Conservation (phyloP, 2,113 vertebrate genomes). For the Diphyllodes magnificus region DNA sequence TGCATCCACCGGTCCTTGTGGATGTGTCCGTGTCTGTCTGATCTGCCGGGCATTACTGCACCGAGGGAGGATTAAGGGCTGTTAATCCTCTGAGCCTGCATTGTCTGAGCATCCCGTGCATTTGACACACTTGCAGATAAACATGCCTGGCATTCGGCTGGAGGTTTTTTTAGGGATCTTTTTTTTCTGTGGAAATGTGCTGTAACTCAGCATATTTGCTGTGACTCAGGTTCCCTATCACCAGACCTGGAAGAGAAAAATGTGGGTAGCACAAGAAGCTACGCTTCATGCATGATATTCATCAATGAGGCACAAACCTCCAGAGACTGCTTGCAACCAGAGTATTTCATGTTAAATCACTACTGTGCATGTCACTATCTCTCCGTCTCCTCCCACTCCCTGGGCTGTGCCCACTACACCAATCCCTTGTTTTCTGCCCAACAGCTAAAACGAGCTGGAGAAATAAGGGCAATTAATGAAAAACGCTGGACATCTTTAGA, state of each 20-base stretch:
- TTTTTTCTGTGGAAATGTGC: background rate
- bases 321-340: background rate
- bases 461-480: background rate
- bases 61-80: background rate
- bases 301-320: conserved; percentile 42
- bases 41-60: background rate
- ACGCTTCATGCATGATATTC: background rate
- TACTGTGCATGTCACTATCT: background rate
- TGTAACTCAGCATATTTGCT: background rate
- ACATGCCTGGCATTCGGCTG: background rate
- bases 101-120: background rate
- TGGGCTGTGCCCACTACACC: conserved; percentile 12
- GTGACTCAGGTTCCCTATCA: background rate
- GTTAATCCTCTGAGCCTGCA: background rate
- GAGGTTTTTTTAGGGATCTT: accelerated
- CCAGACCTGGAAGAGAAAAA: background rate
- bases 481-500: background rate
- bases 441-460: background rate
- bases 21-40: background rate
- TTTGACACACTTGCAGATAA: background rate
- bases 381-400: background rate
- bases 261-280: background rate
- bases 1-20: accelerated
- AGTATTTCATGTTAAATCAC: conserved; percentile 6
- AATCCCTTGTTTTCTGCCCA: conserved; percentile 1